Percentiles rank a stretch among this genome's conserved stretches.
phyloP scores from a whole-genome alignment of 2,888 invertebrate genomes.

The Cheilosia variabilis region DNA sequence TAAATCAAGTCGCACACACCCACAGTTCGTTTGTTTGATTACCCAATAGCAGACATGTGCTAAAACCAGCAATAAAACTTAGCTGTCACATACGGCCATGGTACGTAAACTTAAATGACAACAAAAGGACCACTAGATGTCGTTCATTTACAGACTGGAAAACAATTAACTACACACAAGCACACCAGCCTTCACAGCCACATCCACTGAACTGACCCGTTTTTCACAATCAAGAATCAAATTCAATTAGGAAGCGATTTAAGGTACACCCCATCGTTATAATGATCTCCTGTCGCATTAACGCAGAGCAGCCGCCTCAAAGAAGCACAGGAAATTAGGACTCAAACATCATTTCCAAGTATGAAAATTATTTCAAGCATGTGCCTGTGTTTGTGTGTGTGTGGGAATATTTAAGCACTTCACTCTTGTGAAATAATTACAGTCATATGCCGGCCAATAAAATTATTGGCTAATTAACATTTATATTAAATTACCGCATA shows the following conservation, averaged over 20 bases:
- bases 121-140: slow-evolving; percentile 37
- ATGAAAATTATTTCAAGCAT: slow-evolving; percentile 1
- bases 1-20: neutral
- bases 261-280: slow-evolving; percentile 7
- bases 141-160: slow-evolving; percentile 35
- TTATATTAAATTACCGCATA: slow-evolving; percentile 61
- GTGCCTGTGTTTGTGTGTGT: neutral
- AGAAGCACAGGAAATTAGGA: slow-evolving; percentile 14
- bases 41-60: slow-evolving; percentile 21
- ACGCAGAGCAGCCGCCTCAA: slow-evolving; percentile 2
- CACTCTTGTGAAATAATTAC: slow-evolving; percentile 28
- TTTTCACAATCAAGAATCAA: slow-evolving; percentile 27
- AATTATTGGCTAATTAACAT: slow-evolving; percentile 67
- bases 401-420: slow-evolving; percentile 10
- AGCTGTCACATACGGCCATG: slow-evolving; percentile 41
- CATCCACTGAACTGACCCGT: slow-evolving; percentile 12
- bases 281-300: slow-evolving; percentile 18
- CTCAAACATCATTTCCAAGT: neutral
- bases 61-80: slow-evolving; percentile 41
- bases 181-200: neutral
- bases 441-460: slow-evolving; percentile 52
- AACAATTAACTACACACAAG: slow-evolving; percentile 30
- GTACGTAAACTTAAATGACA: slow-evolving; percentile 35
- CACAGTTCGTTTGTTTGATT: slow-evolving; percentile 28
- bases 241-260: slow-evolving; percentile 47